Base-by-base conservation (phyloP, 2,113 vertebrate species). In the Vulpes vulpes region DNA sequence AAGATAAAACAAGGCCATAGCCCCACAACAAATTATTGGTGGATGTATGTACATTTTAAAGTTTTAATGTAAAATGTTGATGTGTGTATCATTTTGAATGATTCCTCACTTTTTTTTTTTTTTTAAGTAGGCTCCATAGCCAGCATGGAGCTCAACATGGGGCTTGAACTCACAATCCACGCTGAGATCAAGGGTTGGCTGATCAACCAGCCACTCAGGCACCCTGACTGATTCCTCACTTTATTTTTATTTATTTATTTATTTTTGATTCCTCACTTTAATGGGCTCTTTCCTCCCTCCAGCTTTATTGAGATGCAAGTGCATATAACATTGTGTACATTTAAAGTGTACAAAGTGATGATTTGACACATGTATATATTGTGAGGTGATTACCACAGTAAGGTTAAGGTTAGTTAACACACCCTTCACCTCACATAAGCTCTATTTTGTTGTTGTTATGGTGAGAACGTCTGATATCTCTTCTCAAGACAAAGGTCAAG, bases 31-130 rank as follows among this genome's bases (percentile, higher is more conserved):
- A 67, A 92, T 80, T 38, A 91, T 30, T 83, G 88, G 11, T 20
- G 22, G 43, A 9, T 55, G 1, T 38, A 35, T 19, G 11, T 11
- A 64, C 1, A 5, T 49, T 94, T 85, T 76, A 16, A 67, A 17
- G 19, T 60, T 86, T 97, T 76, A 67, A 55, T 67, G 51, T 64
- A 57, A 91, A 89, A 64, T 38, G 19, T 88, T 76, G 69, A 83
- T 35, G 35, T 53, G 16, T 35, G 1, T 64, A 71, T 91, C 4
- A 78, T 73, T 69, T 78, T 35, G 22, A 91, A 71, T 43, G 74
- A 83, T 62, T 82, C 14, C 16, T 38, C 80, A 74, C 23, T 74
- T 89, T 62, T 76, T 76, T 74, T 69, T 69, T 67, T 69, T 84
- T 92, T 60, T 17, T n/a, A 15, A 49, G 12, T 15, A 49, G 38